Evolutionary conservation across 2,113 vertebrate genomes (phyloP), one percentile per base, ranked within the genome.

Genomic region (Syrrhaptes paradoxus): DNA sequence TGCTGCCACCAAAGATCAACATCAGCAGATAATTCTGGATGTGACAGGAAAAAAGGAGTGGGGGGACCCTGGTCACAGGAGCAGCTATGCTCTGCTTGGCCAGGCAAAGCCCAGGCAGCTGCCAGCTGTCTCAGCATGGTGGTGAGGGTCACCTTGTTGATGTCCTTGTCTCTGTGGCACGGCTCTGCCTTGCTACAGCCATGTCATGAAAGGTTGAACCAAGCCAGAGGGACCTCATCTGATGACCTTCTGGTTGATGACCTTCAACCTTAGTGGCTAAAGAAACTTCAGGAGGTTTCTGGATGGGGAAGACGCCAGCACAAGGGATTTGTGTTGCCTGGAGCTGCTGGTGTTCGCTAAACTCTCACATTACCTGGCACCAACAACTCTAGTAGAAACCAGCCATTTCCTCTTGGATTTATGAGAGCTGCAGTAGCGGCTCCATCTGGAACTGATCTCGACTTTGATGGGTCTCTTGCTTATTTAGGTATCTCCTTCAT

Each of bases 1-100:
- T 2, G 4, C 49, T 85, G 67, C 38, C 66, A 17, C 24, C 12
- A 28, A 25, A 29, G 24, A 58, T 20, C 0, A 26, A 32, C 67
- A 63, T 61, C 59, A 66, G 58, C 34, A 73, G 46, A 21, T 36
- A 80, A 67, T 43, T 80, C 77, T 57, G 77, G 58, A 38, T n/a
- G 57, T 9, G 38, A 29, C 38, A 72, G 81, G 34, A 78, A 49
- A 36, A 79, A 57, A 72, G 20, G 59, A 85, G 48, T 1, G 1
- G 16, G 31, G 71, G 46, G 31, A 68, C n/a, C 41, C 25, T 8
- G 38, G 13, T 8, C 6, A 32, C 11, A 1, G 0, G 36, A 34
- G 25, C 2, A 0, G 59, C 36, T 25, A 36, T 2, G 7, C 16
- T 49, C 57, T 55, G 72, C 26, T 62, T 1, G 4, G 46, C 59